phyloP scores from a whole-genome alignment of 2,888 invertebrate genomes.

The Dysmachus trigonus region DNA sequence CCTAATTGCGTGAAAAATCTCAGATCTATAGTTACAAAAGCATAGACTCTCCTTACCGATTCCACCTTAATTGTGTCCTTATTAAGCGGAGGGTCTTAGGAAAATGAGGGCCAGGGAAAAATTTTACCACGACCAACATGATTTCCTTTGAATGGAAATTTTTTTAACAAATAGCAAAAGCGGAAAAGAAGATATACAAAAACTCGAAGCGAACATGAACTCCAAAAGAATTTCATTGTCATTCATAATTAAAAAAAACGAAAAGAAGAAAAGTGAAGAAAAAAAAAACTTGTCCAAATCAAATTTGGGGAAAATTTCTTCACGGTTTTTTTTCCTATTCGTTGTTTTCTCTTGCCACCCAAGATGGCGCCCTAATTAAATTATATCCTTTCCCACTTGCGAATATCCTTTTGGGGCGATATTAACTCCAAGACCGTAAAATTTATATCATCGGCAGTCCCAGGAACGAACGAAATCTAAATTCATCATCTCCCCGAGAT shows the following conservation, averaged over 20 bases:
- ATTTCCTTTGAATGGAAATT: not conserved
- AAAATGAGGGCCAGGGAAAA: not conserved
- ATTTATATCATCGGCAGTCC: conserved; percentile 31
- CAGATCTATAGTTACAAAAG: not conserved
- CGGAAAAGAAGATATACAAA: not conserved
- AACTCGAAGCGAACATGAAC: not conserved
- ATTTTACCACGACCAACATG: not conserved
- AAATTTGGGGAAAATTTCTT: conserved; percentile 31
- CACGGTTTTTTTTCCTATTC: not conserved
- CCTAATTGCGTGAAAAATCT: not conserved
- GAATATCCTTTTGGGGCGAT: conserved; percentile 39
- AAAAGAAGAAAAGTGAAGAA: not conserved
- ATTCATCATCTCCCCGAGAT: conserved; percentile 38
- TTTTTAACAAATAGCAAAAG: not conserved
- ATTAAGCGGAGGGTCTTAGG: not conserved
- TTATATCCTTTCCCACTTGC: conserved; percentile 40
- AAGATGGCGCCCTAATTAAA: conserved; percentile 41
- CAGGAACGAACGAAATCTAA: conserved; percentile 17
- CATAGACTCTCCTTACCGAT: not conserved
- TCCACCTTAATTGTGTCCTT: not conserved
- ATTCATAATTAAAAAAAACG: conserved; percentile 29
- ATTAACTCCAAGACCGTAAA: conserved; percentile 38
- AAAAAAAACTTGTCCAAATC: conserved; percentile 22
- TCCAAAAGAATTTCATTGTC: conserved; percentile 18
- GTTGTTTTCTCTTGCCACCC: not conserved